Evolutionary conservation across 2,888 invertebrate genomes (phyloP).

Genomic region (Osmoderma eremita): DNA sequence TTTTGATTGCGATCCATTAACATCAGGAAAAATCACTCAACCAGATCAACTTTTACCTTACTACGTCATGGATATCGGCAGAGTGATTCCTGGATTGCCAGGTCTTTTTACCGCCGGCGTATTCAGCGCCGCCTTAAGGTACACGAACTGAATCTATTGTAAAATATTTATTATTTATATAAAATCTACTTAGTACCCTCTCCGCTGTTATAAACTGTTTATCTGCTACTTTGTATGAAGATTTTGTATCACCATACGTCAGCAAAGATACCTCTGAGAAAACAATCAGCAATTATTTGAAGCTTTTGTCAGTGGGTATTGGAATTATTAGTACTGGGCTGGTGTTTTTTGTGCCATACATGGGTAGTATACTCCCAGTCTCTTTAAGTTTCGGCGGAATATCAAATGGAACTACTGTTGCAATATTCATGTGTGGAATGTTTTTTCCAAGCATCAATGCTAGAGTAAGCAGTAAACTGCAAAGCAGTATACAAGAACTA

Average conservation of each 20-base stretch:
- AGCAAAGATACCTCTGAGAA: slow-evolving; percentile 65
- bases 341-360: slow-evolving; percentile 70
- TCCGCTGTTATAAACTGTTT: slow-evolving; percentile 72
- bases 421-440: slow-evolving; percentile 73
- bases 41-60: slow-evolving; percentile 71
- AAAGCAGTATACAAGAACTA: too few species aligned
- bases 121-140: slow-evolving; percentile 76
- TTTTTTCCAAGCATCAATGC: slow-evolving; percentile 71
- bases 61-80: slow-evolving; percentile 74
- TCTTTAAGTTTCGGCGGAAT: slow-evolving; percentile 71
- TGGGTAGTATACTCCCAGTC: slow-evolving; percentile 75
- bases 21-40: slow-evolving; percentile 66
- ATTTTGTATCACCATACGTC: slow-evolving; percentile 69
- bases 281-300: slow-evolving; percentile 70
- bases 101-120: slow-evolving; percentile 78
- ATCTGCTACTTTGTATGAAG: slow-evolving; percentile 74
- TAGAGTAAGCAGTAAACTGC: slow-evolving; percentile 57
- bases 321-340: slow-evolving; percentile 81
- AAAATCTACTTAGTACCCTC: slow-evolving; percentile 65
- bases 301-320: slow-evolving; percentile 61
- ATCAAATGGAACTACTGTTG: slow-evolving; percentile 72
- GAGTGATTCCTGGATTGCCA: slow-evolving; percentile 73
- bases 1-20: slow-evolving; percentile 71
- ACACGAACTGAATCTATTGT: not conserved
- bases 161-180: not conserved